phyloP scores from a whole-genome alignment of 2,797 vertebrate genomes.

The Gymnothorax javanicus region DNA sequence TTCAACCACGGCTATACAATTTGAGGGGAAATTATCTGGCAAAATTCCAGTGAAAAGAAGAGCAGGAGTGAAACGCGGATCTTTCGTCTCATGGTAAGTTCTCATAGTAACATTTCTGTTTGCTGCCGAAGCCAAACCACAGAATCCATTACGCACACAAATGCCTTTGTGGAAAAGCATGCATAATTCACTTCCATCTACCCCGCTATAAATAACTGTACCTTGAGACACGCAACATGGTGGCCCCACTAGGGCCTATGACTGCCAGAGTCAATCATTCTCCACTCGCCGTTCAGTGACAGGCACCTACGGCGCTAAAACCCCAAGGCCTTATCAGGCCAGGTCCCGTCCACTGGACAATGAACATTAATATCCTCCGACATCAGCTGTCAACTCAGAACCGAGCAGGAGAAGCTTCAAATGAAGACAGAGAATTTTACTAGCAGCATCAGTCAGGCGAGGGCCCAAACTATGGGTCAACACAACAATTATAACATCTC shows the following conservation, averaged over 20 bases:
- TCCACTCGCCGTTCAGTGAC: background rate
- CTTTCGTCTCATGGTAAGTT: too few species aligned
- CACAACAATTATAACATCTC: background rate
- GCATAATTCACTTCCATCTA: background rate
- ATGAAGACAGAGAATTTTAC: background rate
- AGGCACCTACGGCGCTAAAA: background rate
- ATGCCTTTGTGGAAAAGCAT: slow-evolving; percentile 1
- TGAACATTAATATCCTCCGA: slow-evolving; percentile 27
- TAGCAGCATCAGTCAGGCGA: background rate
- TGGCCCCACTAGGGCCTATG: slow-evolving; percentile 9
- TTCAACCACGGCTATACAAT: slow-evolving; percentile 25
- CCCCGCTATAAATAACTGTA: slow-evolving; percentile 20
- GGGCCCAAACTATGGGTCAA: background rate
- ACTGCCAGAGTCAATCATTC: slow-evolving; percentile 7
- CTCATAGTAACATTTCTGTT: background rate
- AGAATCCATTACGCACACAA: background rate
- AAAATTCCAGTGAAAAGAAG: slow-evolving; percentile 14
- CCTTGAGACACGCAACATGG: background rate
- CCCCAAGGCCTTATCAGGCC: background rate
- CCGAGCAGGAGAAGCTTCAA: background rate
- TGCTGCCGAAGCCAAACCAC: background rate
- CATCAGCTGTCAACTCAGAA: slow-evolving; percentile 30
- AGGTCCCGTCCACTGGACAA: slow-evolving; percentile 27
- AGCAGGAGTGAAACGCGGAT: background rate
- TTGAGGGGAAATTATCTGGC: slow-evolving; percentile 17